A percentile compares a stretch with the other conserved stretches of the same genome.
These are phyloP conservation scores for Drosophila neutralis DNA, from an alignment of 2,888 invertebrate species.

Conservation along the genomic window DNA sequence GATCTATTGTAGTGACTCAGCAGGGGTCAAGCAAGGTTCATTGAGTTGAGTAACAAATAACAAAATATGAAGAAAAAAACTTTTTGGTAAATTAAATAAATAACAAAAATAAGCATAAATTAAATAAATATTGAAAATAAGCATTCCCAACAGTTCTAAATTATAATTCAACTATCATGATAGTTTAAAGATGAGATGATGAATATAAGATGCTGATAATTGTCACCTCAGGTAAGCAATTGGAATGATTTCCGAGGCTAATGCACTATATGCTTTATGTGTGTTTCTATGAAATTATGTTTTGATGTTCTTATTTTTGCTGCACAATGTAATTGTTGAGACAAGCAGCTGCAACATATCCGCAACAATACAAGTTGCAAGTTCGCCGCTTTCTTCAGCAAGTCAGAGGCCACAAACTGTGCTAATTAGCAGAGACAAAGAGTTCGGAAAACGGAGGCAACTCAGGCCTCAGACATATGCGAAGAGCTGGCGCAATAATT, in stretches of 20 bases:
- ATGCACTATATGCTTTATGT: conserved; percentile 5
- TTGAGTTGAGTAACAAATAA: too few species aligned
- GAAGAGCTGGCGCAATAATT: conserved; percentile 66
- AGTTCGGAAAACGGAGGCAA: conserved; percentile 48
- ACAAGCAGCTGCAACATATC: conserved; percentile 50
- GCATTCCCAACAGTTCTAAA: too few species aligned
- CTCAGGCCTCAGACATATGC: conserved; percentile 32
- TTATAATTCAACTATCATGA: not conserved
- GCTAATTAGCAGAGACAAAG: conserved; percentile 73
- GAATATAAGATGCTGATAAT: not conserved
- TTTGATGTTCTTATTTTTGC: not conserved
- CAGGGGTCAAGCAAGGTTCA: not conserved
- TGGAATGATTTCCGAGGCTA: conserved; percentile 22
- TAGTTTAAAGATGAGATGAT: not conserved
- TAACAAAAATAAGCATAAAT: too few species aligned
- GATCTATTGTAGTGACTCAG: not conserved
- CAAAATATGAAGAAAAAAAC: too few species aligned
- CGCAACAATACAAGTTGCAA: conserved; percentile 48
- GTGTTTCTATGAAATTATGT: not conserved
- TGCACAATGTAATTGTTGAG: conserved; percentile 12
- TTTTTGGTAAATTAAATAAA: too few species aligned
- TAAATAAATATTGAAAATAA: too few species aligned
- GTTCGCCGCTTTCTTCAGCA: conserved; percentile 32
- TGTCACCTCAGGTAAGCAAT: not conserved
- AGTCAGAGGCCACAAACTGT: conserved; percentile 70